Conservation (phyloP, 2,888 invertebrate species). For the Chydorus sphaericus region DNA sequence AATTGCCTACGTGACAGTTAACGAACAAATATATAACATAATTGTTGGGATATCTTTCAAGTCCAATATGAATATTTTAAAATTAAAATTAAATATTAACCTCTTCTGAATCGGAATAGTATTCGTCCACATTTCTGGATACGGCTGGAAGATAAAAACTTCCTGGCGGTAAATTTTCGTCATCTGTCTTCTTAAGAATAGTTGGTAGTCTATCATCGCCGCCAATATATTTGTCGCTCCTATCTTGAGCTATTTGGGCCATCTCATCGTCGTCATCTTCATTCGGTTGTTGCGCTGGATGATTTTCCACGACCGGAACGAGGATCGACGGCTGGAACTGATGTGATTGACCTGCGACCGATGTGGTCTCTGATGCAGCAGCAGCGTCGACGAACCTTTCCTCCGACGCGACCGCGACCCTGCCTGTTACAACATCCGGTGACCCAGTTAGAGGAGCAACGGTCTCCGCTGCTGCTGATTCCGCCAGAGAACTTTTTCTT, state of each 20-base stretch:
- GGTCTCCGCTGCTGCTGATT: background rate
- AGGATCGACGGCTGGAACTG: background rate
- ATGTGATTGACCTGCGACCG: background rate
- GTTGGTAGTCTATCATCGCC: background rate
- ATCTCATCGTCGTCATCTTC: no score
- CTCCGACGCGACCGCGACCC: background rate
- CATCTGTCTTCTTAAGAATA: background rate
- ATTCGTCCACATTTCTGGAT: background rate
- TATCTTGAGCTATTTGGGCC: no score
- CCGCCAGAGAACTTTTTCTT: background rate
- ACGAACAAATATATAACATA: no score
- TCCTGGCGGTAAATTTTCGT: background rate
- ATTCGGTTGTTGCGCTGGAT: background rate
- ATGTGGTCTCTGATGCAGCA: background rate
- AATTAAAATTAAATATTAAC: no score
- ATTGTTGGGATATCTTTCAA: no score
- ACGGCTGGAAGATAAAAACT: constrained; percentile 10
- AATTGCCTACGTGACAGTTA: background rate
- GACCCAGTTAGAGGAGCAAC: background rate
- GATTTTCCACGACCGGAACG: background rate
- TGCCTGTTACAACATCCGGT: constrained; percentile 2
- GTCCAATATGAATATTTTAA: no score
- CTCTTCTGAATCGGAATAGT: constrained; percentile 6
- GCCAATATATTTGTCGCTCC: no score
- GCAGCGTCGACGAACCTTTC: background rate